Evolutionary conservation across 1,140 invertebrate genomes (phyloP).

Genomic region (Rhyzopertha dominica): DNA sequence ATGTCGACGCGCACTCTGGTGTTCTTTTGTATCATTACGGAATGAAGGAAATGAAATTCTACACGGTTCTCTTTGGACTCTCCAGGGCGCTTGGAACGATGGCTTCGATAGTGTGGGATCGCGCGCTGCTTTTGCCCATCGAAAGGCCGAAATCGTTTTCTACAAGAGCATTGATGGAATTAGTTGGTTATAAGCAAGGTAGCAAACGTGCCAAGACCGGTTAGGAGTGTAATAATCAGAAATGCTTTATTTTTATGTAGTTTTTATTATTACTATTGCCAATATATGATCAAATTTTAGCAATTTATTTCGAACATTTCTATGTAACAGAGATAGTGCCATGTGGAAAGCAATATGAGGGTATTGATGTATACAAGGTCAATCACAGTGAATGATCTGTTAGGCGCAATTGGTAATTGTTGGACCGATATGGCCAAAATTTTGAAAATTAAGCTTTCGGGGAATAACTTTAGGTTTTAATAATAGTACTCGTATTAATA

Average conservation of each 20-base stretch:
- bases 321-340: background rate
- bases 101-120: conserved; percentile 89
- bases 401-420: too few species aligned
- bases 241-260: background rate
- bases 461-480: too few species aligned
- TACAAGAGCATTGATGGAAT: conserved; percentile 77
- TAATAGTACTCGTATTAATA: too few species aligned
- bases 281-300: background rate
- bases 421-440: too few species aligned
- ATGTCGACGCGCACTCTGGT: conserved; percentile 97
- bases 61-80: conserved; percentile 96
- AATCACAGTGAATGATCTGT: too few species aligned
- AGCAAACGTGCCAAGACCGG: background rate
- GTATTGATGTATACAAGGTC: too few species aligned
- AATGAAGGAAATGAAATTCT: conserved; percentile 97
- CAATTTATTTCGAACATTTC: background rate
- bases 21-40: conserved; percentile 65
- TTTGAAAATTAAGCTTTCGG: too few species aligned
- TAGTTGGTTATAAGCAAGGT: conserved; percentile 1
- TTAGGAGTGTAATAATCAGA: background rate
- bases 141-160: conserved; percentile 96
- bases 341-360: too few species aligned
- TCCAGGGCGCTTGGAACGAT: conserved; percentile 89
- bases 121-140: conserved; percentile 90
- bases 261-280: conserved; percentile 1